Percentiles rank a stretch among this genome's conserved stretches.
Evolutionary conservation across 2,888 invertebrate species (phyloP).

Genomic region (Aethes cnicana): DNA sequence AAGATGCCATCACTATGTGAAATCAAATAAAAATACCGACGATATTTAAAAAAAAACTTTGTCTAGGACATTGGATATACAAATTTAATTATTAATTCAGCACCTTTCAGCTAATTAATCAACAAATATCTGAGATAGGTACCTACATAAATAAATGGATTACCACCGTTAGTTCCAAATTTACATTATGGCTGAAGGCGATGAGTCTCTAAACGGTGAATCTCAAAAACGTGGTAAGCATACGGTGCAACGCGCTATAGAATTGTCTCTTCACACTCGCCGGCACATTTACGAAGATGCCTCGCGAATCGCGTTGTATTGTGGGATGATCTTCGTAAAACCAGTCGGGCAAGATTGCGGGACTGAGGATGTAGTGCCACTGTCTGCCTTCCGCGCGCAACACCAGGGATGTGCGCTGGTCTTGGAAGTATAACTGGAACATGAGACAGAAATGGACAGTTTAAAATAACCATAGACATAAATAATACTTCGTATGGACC

Average conservation of each 20-base stretch:
- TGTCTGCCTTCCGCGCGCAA: constrained; percentile 42
- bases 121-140: too few relatives aligned
- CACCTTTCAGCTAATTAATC: too few relatives aligned
- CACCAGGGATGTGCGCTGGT: constrained; percentile 43
- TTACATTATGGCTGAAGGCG: too few relatives aligned
- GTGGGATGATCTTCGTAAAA: constrained; percentile 47
- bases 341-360: constrained; percentile 52
- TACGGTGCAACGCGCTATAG: constrained; percentile 38
- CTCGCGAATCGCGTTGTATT: constrained; percentile 27
- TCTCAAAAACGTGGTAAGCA: constrained; percentile 39
- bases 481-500: too few relatives aligned
- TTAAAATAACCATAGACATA: too few relatives aligned
- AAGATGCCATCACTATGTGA: too few relatives aligned
- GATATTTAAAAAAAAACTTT: too few relatives aligned
- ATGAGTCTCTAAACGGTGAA: constrained; percentile 41
- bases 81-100: too few relatives aligned
- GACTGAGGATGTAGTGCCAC: constrained; percentile 49
- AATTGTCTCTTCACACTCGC: constrained; percentile 43
- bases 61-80: too few relatives aligned
- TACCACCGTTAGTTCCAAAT: too few relatives aligned
- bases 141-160: too few relatives aligned
- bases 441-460: not conserved
- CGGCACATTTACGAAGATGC: constrained; percentile 44
- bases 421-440: constrained; percentile 55
- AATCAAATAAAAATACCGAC: too few relatives aligned